Evolutionary conservation across 1,140 invertebrate species (phyloP), one percentile per base, ranked within the genome.

Genomic region (Procambarus clarkii): DNA sequence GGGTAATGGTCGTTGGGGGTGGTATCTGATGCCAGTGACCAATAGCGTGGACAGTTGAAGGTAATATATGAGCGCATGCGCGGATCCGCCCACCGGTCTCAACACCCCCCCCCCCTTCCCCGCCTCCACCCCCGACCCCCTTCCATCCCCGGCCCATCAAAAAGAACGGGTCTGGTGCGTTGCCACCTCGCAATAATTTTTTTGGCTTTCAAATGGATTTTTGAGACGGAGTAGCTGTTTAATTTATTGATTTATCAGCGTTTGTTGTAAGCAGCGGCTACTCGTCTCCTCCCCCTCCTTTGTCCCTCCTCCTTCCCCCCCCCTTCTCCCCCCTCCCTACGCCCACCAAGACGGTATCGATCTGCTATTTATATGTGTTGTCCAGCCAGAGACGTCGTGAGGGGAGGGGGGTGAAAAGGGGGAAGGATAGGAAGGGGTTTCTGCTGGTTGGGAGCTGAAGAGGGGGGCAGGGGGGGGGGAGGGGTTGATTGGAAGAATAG

Each of bases 21-120:
- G 85, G 44, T 86, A 86, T 86, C 85, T 58, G 85, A 86, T 60
- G 50, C 50, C 85, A 86, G 74, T 86, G 85, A 86, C 85, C 85
- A 86, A 86, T 86, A 78, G 48, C 71, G 85, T 78, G 71, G 85
- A 78, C 85, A 86, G 74, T 77, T 78, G 85, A 9, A 45, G 85
- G 85, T 86, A 86, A 86, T 86, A 34, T 86, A 86, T 86, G 50
- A 9, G 85, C 85, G 74, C 85, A 78, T 86, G 85, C 85, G 85
- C n/a, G 18, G 85, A 13, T 34, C 85, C 85, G 85, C 85, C 85
- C 85, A 76, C 85, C 74, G 69, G 18, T 58, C 83, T 46, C 46
- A n/a, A 5, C 50, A 3, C 2, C 50, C 50, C 11, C 50, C 11
- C 50, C 11, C 50, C 50, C 50, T 11, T 0, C 5, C 50, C 1